phyloP scores from a whole-genome alignment of 2,113 vertebrate genomes.

The Poecile atricapillus region DNA sequence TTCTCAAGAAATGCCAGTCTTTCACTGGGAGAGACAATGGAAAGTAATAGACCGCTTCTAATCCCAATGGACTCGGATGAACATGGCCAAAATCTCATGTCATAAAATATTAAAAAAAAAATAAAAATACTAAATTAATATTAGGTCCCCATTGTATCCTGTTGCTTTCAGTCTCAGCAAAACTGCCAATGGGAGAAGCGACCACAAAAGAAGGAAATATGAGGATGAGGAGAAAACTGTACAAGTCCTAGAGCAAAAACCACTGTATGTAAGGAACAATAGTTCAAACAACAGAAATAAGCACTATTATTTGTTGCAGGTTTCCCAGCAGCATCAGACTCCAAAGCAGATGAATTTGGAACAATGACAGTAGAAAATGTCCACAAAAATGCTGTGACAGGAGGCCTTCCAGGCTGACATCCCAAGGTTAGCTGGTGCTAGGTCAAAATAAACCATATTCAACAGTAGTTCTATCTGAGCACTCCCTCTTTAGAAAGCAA shows the following conservation, averaged over 20 bases:
- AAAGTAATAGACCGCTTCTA: neutral
- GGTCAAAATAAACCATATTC: neutral
- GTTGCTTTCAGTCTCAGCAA: neutral
- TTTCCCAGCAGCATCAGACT: neutral
- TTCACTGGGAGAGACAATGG: neutral
- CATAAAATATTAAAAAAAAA: neutral
- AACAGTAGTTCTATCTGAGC: neutral
- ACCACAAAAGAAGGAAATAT: neutral
- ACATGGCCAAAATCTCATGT: neutral
- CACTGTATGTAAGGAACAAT: neutral
- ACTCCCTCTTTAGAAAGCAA: neutral
- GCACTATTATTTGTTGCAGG: neutral
- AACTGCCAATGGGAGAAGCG: neutral
- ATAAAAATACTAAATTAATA: neutral
- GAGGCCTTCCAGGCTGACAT: neutral
- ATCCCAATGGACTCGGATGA: neutral
- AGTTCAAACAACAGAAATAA: neutral
- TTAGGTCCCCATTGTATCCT: neutral
- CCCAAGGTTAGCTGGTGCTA: neutral
- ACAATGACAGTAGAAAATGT: conserved; percentile 10
- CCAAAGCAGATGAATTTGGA: neutral
- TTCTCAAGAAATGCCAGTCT: neutral
- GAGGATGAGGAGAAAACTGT: neutral
- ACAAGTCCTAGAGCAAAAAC: neutral
- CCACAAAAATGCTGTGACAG: neutral